A percentile compares a stretch with the other conserved stretches of the same genome.
Conservation (phyloP, 2,797 vertebrate species). For the Oryzias sinensis region DNA sequence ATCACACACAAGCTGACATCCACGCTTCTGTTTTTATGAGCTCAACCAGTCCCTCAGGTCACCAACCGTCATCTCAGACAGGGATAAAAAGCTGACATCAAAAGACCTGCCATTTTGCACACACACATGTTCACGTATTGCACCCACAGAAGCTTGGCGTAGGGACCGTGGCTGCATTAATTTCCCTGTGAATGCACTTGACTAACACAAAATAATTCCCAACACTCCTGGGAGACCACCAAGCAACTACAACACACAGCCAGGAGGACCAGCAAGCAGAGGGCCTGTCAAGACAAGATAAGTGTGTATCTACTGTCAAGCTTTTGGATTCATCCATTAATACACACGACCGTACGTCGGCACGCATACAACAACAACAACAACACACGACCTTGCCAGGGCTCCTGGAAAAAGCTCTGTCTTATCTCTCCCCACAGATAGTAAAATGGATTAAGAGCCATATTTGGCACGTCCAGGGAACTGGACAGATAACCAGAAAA, state of each 20-base stretch:
- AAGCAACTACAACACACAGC: conserved; percentile 51
- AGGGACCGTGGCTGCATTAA: conserved; percentile 72
- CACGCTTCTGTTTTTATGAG: conserved; percentile 64
- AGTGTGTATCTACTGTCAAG: conserved; percentile 67
- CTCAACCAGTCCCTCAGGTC: conserved; percentile 76
- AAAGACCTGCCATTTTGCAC: conserved; percentile 64
- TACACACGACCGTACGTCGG: conserved; percentile 14
- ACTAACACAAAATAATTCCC: conserved; percentile 76
- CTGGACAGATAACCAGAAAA: conserved; percentile 77
- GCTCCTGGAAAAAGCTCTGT: conserved; percentile 70
- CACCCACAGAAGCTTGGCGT: conserved; percentile 46
- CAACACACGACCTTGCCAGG: conserved; percentile 58
- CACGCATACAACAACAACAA: conserved; percentile 36
- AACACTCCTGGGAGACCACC: conserved; percentile 69
- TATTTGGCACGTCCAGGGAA: conserved; percentile 75
- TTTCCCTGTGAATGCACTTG: conserved; percentile 78
- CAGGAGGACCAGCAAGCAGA: conserved; percentile 74
- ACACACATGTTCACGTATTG: conserved; percentile 30
- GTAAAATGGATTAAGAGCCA: conserved; percentile 81
- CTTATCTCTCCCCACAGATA: conserved; percentile 81
- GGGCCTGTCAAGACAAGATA: conserved; percentile 78
- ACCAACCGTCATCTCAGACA: conserved; percentile 70
- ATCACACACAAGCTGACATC: conserved; percentile 20
- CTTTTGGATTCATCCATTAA: conserved; percentile 39
- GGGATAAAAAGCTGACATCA: conserved; percentile 67